Evolutionary conservation across 2,797 vertebrate species (phyloP), one percentile per base, ranked within the genome.

Genomic region (Enteromius mattozi): DNA sequence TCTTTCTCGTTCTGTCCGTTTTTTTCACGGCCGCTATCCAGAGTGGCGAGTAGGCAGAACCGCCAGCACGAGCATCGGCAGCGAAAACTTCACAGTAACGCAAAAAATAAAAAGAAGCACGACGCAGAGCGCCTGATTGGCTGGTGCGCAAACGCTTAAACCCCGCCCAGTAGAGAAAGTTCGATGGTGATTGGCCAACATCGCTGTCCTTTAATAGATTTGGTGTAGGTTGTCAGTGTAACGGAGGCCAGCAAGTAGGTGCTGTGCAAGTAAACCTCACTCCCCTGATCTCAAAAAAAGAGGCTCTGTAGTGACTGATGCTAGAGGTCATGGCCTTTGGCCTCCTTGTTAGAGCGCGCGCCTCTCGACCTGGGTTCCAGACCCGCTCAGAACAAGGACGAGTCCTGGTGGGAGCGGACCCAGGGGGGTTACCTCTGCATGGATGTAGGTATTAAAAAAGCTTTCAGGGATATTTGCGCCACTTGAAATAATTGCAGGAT

Each of bases 61-160:
- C 76, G 66, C 78, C 79, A 88, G 87, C 88, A 71, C 78, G 81
- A 86, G 87, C 81, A 89, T 89, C 91, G 86, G 86, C 90, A 89
- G 91, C 92, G 83, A 92, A 93, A 95, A 95, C 93, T 94, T 94
- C 92, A 88, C 90, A 77, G 89, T 89, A 90, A 91, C 91, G 91
- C 89, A 63, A 88, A 83, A 83, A 87, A 87, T 37, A 91, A 92
- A 91, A 89, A 88, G 92, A 89, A 90, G 90, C 84, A 91, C 91
- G 84, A 85, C 85, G 51, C 84, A 87, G 24, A n/a, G 37, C 37
- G 33, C 86, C 27, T 91, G 90, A 95, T 95, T 96, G 95, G 95
- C 78, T 85, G 81, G 14, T 42, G 8, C 0, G 2, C 37, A 27
- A 30, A 40, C 10, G 0, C 7, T 7, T 61, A 81, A 65, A 65